Evolutionary conservation across 2,888 invertebrate genomes (phyloP), one percentile per base, ranked within the genome.

Genomic region (Noctuana brunneofusca): DNA sequence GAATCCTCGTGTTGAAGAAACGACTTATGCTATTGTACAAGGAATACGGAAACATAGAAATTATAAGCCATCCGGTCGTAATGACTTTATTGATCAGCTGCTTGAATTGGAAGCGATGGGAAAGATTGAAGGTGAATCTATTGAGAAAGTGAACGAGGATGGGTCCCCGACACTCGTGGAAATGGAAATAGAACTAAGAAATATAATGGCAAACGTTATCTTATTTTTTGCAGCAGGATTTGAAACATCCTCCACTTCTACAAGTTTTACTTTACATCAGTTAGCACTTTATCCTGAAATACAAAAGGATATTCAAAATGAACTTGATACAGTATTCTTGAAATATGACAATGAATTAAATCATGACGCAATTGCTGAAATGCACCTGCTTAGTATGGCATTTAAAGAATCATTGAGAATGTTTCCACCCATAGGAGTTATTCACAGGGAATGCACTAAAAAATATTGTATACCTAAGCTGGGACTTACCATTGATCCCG

Each of bases 1-100:
- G 0, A 72, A 78, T n/a, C 20, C 56, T 0, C 43, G 63, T 2
- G 0, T 79, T 8, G 68, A 78, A 11, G 65, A 68, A 1, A 68
- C 60, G 0, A 65, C 80, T 6, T 57, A 63, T 3, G 65, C 75
- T 22, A 75, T 86, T 14, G 70, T 82, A 4, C 65, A 65, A 65
- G 73, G 71, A 6, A 76, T 86, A 58, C 74, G 80, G 6, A 66
- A 75, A 35, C 79, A 84, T 55, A 73, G 86, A 54, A 78, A 83
- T 43, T 74, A 73, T 48, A 79, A 79, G 35, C 83, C 85, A 0
- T 76, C 75, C 5, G 79, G 70, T 27, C 63, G 74, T 35, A 75
- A 75, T 50, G 78, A 78, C 62, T 76, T 80, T 57, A 75, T 79
- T 66, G 76, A 78, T 62, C 52, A 75, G n/a, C 69, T 78, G 68